Percentiles rank a stretch among this genome's conserved stretches.
phyloP scores from a whole-genome alignment of 2,113 vertebrate species.

The Hiodon alosoides region DNA sequence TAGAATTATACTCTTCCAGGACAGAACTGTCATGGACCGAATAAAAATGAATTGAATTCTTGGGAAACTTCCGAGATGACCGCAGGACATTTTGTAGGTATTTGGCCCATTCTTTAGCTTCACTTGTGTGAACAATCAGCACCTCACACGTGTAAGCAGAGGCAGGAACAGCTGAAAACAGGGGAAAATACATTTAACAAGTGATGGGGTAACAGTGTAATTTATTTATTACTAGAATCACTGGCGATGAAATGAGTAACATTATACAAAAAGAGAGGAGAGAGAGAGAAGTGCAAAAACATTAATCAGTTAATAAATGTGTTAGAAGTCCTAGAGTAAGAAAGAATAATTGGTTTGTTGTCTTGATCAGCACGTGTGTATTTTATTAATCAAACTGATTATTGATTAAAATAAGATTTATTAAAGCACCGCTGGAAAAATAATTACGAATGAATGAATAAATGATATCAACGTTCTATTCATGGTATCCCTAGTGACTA shows the following conservation, averaged over 20 bases:
- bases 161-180: slow-evolving; percentile 34
- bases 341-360: too few relatives aligned
- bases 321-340: too few relatives aligned
- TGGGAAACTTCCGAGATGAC: slow-evolving; percentile 38
- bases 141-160: slow-evolving; percentile 36
- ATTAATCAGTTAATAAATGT: too few relatives aligned
- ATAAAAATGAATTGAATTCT: slow-evolving; percentile 43
- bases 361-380: too few relatives aligned
- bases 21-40: slow-evolving; percentile 25
- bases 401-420: too few relatives aligned
- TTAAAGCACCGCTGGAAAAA: too few relatives aligned
- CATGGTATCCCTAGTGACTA: too few relatives aligned
- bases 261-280: neutral
- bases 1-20: slow-evolving; percentile 40
- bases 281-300: too few relatives aligned
- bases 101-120: slow-evolving; percentile 60
- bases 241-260: neutral
- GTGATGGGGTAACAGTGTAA: neutral
- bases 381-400: too few relatives aligned
- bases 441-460: too few relatives aligned
- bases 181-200: slow-evolving; percentile 9
- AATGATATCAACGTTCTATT: too few relatives aligned
- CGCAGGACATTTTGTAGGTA: slow-evolving; percentile 58
- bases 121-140: slow-evolving; percentile 55
- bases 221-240: neutral